These are phyloP conservation scores for Dermolepida albohirtum DNA, from an alignment of 2,888 invertebrate genomes.

Conservation along the genomic window DNA sequence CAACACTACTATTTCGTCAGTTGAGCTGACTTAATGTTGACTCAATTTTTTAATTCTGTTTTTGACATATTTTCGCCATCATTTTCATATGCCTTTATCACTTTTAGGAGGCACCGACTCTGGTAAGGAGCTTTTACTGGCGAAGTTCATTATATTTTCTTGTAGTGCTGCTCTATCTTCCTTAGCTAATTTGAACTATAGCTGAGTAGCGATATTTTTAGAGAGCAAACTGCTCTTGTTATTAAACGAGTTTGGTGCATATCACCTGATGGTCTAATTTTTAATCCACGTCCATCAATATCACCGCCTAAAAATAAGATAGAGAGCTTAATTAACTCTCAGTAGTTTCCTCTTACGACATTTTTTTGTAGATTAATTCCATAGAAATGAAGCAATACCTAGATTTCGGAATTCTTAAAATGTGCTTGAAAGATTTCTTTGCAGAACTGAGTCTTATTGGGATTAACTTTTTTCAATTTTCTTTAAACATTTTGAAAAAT, in stretches of 20 bases:
- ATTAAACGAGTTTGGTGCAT: slow-evolving; percentile 41
- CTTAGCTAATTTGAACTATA: slow-evolving; percentile 44
- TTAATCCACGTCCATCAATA: slow-evolving; percentile 42
- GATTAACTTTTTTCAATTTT: slow-evolving; percentile 27
- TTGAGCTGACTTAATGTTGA: no score
- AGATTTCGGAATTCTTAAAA: slow-evolving; percentile 22
- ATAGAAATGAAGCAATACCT: slow-evolving; percentile 34
- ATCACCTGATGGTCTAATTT: slow-evolving; percentile 50
- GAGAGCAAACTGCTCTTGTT: slow-evolving; percentile 47
- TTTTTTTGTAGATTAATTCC: slow-evolving; percentile 41
- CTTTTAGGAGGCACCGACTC: slow-evolving; percentile 46
- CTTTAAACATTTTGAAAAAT: slow-evolving; percentile 17
- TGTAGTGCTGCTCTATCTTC: slow-evolving; percentile 44
- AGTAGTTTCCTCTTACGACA: slow-evolving; percentile 43
- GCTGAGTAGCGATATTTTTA: slow-evolving; percentile 49
- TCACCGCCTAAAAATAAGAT: slow-evolving; percentile 22
- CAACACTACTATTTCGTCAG: no score
- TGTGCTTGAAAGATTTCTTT: no score
- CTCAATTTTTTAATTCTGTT: no score
- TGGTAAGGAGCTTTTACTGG: no score
- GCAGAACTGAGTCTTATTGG: neutral
- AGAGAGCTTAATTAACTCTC: slow-evolving; percentile 24
- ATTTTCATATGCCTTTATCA: no score
- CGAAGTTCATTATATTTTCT: slow-evolving; percentile 43
- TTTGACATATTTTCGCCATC: no score